These are phyloP conservation scores for Scaptomyza hsui DNA, from an alignment of 1,140 invertebrate species.

Conservation along the genomic window DNA sequence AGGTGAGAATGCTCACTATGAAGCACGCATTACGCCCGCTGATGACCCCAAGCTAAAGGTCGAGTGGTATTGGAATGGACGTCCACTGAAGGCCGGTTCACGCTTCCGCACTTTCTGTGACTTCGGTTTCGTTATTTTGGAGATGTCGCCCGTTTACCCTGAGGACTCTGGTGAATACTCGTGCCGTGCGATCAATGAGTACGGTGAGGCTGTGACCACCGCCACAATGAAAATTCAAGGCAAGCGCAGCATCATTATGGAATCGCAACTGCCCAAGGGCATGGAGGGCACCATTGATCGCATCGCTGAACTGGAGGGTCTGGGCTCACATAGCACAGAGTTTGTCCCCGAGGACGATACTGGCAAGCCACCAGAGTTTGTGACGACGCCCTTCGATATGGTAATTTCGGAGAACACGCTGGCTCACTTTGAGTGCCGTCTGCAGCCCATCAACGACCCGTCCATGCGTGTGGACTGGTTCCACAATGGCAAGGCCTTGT, in stretches of 20 bases:
- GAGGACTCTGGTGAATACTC: slow-evolving; percentile 97
- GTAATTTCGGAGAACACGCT: slow-evolving; percentile 94
- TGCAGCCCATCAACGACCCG: slow-evolving; percentile 95
- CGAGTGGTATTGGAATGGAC: slow-evolving; percentile 98
- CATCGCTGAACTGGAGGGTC: slow-evolving; percentile 95
- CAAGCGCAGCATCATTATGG: slow-evolving; percentile 95
- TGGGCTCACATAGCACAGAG: slow-evolving; percentile 87
- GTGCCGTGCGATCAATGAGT: slow-evolving; percentile 94
- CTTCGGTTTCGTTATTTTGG: slow-evolving; percentile 96
- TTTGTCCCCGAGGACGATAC: slow-evolving; percentile 89
- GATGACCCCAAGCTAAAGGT: slow-evolving; percentile 98
- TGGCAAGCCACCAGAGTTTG: slow-evolving; percentile 96
- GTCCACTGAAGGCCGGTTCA: slow-evolving; percentile 94
- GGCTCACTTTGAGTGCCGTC: slow-evolving; percentile 96
- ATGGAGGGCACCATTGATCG: slow-evolving; percentile 97
- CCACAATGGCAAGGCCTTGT: slow-evolving; percentile 96
- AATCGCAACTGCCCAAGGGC: slow-evolving; percentile 95
- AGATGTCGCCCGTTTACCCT: slow-evolving; percentile 97
- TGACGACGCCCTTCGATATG: slow-evolving; percentile 93
- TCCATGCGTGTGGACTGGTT: slow-evolving; percentile 98
- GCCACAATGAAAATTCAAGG: slow-evolving; percentile 95
- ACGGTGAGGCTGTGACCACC: slow-evolving; percentile 96
- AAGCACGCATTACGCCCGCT: slow-evolving; percentile 95
- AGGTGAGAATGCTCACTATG: slow-evolving; percentile 97
- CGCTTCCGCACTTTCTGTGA: slow-evolving; percentile 97